These are phyloP conservation scores for Trachymyrmex septentrionalis DNA, from an alignment of 1,140 invertebrate genomes.

Conservation along the genomic window DNA sequence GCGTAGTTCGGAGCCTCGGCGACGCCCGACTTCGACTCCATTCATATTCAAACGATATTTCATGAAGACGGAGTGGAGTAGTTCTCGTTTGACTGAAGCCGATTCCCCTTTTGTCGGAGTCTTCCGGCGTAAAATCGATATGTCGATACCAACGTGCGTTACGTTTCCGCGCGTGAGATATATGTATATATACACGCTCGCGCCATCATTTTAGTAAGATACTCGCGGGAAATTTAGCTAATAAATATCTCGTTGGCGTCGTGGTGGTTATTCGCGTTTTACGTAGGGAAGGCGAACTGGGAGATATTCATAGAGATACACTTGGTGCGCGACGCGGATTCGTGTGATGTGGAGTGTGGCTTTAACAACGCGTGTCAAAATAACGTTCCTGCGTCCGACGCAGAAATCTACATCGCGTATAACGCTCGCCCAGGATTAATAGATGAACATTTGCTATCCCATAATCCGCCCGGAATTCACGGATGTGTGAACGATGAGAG, in stretches of 20 bases:
- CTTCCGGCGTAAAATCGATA: slow-evolving; percentile 60
- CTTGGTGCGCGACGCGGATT: slow-evolving; percentile 4
- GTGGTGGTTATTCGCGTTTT: not conserved
- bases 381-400: not conserved
- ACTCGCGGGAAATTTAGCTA: slow-evolving; percentile 10
- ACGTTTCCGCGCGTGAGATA: slow-evolving; percentile 10
- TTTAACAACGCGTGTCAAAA: slow-evolving; percentile 28
- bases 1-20: slow-evolving; percentile 11
- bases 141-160: slow-evolving; percentile 46
- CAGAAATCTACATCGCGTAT: slow-evolving; percentile 5
- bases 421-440: slow-evolving; percentile 11
- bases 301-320: slow-evolving; percentile 32
- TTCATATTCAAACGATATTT: slow-evolving; percentile 59
- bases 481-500: slow-evolving; percentile 10
- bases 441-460: not conserved
- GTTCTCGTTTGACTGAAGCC: slow-evolving; percentile 48
- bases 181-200: not conserved
- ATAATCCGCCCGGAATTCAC: not conserved
- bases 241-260: slow-evolving; percentile 52
- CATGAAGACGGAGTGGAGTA: slow-evolving; percentile 51
- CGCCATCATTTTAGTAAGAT: not conserved
- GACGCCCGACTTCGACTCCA: slow-evolving; percentile 40
- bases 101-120: slow-evolving; percentile 48
- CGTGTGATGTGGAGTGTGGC: too few species aligned
- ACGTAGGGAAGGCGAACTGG: not conserved